A percentile compares a stretch with the other conserved stretches of the same genome.
phyloP scores from a whole-genome alignment of 2,888 invertebrate genomes.

The Blastobasis lacticolella region DNA sequence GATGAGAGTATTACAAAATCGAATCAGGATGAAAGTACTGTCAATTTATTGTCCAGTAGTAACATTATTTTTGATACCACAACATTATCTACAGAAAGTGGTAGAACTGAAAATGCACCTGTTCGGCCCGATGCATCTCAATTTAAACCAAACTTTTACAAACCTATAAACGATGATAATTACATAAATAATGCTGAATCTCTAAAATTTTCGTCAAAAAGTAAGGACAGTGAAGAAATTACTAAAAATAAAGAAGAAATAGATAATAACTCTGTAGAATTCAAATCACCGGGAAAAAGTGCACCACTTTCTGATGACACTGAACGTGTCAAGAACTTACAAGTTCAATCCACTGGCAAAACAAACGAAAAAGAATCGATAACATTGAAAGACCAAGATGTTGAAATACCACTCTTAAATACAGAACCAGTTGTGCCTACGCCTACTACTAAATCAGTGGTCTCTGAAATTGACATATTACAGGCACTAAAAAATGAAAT shows the following conservation, averaged over 20 bases:
- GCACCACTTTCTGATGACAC: background rate
- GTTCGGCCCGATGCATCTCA: slow-evolving; percentile 3
- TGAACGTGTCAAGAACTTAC: background rate
- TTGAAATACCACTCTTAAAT: slow-evolving; percentile 50
- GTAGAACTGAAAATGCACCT: too few relatives aligned
- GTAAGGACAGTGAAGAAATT: slow-evolving; percentile 1
- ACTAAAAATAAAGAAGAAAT: slow-evolving; percentile 6
- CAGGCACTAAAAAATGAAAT: slow-evolving; percentile 67
- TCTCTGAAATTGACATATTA: slow-evolving; percentile 63
- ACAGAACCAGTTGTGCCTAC: slow-evolving; percentile 26
- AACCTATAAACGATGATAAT: slow-evolving; percentile 22
- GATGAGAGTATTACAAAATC: too few relatives aligned
- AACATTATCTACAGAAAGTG: too few relatives aligned
- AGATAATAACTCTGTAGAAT: background rate
- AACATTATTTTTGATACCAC: too few relatives aligned
- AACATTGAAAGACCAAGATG: background rate
- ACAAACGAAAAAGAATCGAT: background rate
- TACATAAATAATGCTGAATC: slow-evolving; percentile 7
- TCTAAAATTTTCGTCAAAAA: background rate
- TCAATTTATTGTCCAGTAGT: too few relatives aligned
- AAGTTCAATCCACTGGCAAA: background rate
- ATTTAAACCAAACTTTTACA: slow-evolving; percentile 48
- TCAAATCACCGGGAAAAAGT: background rate
- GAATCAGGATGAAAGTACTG: too few relatives aligned
- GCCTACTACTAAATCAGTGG: slow-evolving; percentile 30